phyloP scores from a whole-genome alignment of 2,797 vertebrate species.

The Rhinophrynus dorsalis region DNA sequence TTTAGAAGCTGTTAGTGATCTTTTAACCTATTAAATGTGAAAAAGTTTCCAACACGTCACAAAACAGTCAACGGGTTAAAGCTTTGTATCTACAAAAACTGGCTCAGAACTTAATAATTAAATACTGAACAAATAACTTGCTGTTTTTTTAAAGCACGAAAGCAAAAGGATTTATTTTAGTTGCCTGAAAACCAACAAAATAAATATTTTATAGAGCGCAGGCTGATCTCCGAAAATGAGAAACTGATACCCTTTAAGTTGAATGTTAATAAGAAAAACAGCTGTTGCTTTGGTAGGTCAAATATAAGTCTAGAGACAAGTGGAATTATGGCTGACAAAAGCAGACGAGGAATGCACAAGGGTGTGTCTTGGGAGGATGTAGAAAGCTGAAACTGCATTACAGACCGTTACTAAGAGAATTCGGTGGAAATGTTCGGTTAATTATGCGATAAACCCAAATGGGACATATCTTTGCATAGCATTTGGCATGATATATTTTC shows the following conservation, averaged over 20 bases:
- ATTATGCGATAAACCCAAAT: too few relatives aligned
- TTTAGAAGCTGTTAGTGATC: too few relatives aligned
- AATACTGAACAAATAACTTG: not conserved
- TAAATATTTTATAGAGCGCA: conserved; percentile 20
- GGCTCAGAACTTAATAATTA: conserved; percentile 1
- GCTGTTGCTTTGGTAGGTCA: conserved; percentile 35
- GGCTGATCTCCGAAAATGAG: conserved; percentile 5
- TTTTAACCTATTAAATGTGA: too few relatives aligned
- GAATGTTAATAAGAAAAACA: conserved; percentile 44
- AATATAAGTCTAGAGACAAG: conserved; percentile 38
- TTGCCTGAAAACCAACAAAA: conserved; percentile 9
- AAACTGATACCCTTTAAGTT: conserved; percentile 43
- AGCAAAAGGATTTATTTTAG: not conserved
- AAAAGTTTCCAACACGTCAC: too few relatives aligned
- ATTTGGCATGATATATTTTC: too few relatives aligned
- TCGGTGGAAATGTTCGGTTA: too few relatives aligned
- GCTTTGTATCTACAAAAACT: not conserved
- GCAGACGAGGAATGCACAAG: conserved; percentile 34
- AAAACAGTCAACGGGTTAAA: too few relatives aligned
- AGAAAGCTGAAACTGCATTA: not conserved
- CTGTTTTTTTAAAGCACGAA: not conserved
- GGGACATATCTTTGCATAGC: too few relatives aligned
- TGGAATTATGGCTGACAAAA: conserved; percentile 30
- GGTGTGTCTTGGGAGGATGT: not conserved
- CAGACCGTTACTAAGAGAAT: too few relatives aligned